Evolutionary conservation across 2,113 vertebrate species (phyloP).

Genomic region (Sceloporus undulatus): DNA sequence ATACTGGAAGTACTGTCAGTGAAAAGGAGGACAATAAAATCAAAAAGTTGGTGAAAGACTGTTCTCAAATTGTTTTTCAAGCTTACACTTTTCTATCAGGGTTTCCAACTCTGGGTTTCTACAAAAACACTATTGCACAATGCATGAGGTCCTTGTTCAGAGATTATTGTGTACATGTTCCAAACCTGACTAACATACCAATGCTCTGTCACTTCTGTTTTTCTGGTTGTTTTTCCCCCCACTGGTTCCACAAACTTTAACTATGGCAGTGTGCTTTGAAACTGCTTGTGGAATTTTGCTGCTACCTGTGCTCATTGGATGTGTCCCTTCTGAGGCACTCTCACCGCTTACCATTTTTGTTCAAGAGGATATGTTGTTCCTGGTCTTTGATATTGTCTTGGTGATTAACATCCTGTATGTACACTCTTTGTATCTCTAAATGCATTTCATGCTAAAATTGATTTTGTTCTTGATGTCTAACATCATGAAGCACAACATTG

Average conservation of each 20-base stretch:
- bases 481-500: neutral
- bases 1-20: constrained; percentile 88
- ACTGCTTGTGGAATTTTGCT: constrained; percentile 54
- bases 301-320: constrained; percentile 38
- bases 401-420: constrained; percentile 58
- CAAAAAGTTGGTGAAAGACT: constrained; percentile 96
- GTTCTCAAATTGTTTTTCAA: constrained; percentile 65
- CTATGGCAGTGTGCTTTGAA: constrained; percentile 29
- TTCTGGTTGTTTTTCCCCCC: constrained; percentile 53
- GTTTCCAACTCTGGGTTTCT: constrained; percentile 57
- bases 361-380: constrained; percentile 41
- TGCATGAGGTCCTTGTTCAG: constrained; percentile 66
- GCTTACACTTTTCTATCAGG: constrained; percentile 69
- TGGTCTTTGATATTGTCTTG: constrained; percentile 22
- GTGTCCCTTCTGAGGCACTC: constrained; percentile 49
- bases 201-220: constrained; percentile 48
- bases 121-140: constrained; percentile 14
- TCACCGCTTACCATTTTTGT: constrained; percentile 56
- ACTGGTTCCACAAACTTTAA: neutral
- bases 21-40: constrained; percentile 91
- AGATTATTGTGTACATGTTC: constrained; percentile 43
- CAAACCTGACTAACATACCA: constrained; percentile 52
- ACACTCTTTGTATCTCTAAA: constrained; percentile 47
- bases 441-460: neutral
- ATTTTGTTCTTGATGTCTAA: constrained; percentile 1